A percentile compares a stretch with the other conserved stretches of the same genome.
Evolutionary conservation across 1,140 invertebrate genomes (phyloP).

Genomic region (Brachionus angularis): DNA sequence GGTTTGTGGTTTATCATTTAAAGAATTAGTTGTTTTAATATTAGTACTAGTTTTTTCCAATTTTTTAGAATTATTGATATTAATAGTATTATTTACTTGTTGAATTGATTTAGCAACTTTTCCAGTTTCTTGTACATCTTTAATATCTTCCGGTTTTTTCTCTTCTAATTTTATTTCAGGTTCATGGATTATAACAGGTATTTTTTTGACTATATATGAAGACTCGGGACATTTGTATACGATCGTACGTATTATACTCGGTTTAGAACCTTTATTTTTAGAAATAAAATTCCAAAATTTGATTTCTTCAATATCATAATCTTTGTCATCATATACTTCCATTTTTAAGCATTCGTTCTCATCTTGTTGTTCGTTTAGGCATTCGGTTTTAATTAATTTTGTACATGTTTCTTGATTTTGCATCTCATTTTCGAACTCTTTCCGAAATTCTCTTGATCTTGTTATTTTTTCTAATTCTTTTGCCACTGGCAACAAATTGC

Average conservation of each 20-base stretch:
- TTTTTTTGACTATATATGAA: neutral
- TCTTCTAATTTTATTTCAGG: too few species aligned
- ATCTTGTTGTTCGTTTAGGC: neutral
- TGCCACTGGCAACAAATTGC: conserved; percentile 16
- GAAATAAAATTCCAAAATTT: conserved; percentile 44
- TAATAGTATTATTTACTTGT: too few species aligned
- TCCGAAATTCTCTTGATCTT: conserved; percentile 4
- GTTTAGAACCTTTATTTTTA: conserved; percentile 35
- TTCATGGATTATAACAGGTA: neutral
- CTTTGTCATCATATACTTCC: conserved; percentile 32
- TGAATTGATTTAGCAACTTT: too few species aligned
- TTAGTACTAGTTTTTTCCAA: too few species aligned
- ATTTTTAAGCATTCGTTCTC: conserved; percentile 31
- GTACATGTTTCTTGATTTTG: too few species aligned
- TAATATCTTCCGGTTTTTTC: too few species aligned
- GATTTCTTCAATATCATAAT: conserved; percentile 42
- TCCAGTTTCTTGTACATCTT: too few species aligned
- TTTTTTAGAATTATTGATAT: too few species aligned
- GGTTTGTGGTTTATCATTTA: too few species aligned
- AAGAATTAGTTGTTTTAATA: too few species aligned
- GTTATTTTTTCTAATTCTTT: neutral
- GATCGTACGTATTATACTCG: conserved; percentile 27
- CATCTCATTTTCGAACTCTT: conserved; percentile 15
- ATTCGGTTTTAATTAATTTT: too few species aligned
- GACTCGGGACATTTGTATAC: conserved; percentile 36